Conservation (phyloP, 35 echinoderm and acorn worm genomes). For the Hemicentrotus pulcherrimus region DNA sequence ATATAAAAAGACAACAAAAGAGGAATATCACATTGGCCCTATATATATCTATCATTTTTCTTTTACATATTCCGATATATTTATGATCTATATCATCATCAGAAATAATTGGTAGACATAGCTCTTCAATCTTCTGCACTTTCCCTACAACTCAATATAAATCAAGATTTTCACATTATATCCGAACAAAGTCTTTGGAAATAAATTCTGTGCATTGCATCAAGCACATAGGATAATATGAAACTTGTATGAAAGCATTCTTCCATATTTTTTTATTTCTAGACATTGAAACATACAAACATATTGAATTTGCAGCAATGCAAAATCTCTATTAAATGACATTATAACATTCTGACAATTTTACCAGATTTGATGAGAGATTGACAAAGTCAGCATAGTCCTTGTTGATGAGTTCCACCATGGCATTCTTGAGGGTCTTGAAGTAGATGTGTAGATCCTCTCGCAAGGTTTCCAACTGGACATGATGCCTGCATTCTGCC, state of each 20-base stretch:
- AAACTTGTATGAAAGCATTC: background rate
- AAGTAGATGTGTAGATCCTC: conserved; percentile 97
- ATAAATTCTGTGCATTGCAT: background rate
- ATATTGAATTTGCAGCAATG: background rate
- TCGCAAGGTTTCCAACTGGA: conserved; percentile 89
- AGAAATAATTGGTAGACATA: background rate
- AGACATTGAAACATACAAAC: background rate
- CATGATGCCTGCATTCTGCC: conserved; percentile 84
- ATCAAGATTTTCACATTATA: background rate
- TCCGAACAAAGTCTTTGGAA: too few relatives aligned
- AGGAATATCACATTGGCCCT: too few relatives aligned
- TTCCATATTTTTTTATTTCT: background rate
- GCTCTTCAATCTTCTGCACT: background rate
- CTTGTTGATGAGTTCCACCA: conserved; percentile 98
- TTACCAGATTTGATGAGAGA: conserved; percentile 93
- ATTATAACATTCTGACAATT: background rate
- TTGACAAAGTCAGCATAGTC: conserved; percentile 99
- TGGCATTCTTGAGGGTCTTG: conserved; percentile 93
- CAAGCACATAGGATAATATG: background rate
- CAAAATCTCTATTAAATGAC: background rate
- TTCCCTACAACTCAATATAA: background rate
- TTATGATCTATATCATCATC: background rate
- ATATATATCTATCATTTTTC: background rate
- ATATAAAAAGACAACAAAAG: too few relatives aligned
- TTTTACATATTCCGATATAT: background rate